These are phyloP conservation scores for Apostichopus japonicus DNA, from an alignment of 35 echinoderm and acorn worm genomes.

Conservation along the genomic window DNA sequence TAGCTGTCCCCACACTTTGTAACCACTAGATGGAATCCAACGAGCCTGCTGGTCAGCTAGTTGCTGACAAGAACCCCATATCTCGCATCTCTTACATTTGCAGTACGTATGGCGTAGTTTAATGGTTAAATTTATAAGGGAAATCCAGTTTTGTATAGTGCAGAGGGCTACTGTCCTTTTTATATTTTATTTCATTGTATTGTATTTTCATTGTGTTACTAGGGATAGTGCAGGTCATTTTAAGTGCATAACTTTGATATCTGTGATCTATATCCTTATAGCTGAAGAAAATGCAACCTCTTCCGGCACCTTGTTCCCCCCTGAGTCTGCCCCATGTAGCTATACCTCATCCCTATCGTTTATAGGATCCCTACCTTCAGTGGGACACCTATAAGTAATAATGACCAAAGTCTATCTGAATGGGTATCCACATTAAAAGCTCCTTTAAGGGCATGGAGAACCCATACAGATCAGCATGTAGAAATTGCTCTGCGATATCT, in stretches of 20 bases:
- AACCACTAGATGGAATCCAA: no score
- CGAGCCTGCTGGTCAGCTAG: no score
- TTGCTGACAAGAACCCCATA: no score
- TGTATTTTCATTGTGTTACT: not conserved
- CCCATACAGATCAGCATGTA: not conserved
- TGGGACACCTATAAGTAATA: not conserved
- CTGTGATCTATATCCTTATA: not conserved
- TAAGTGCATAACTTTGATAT: not conserved
- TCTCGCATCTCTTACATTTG: not conserved
- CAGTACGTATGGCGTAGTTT: constrained; percentile 9
- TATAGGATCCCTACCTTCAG: not conserved
- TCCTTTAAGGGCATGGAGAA: constrained; percentile 3
- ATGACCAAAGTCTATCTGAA: not conserved
- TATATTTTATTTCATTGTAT: not conserved
- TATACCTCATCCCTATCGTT: not conserved
- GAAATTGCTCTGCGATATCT: not conserved
- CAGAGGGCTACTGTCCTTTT: not conserved
- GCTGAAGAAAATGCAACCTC: not conserved
- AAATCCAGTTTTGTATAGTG: not conserved
- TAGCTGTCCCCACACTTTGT: no score
- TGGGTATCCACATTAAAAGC: not conserved
- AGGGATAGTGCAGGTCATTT: not conserved
- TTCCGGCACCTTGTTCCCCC: not conserved
- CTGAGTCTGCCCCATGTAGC: not conserved
- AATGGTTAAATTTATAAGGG: not conserved